Base-by-base conservation (phyloP, 1,140 invertebrate species). In the Kradibia gibbosae region DNA sequence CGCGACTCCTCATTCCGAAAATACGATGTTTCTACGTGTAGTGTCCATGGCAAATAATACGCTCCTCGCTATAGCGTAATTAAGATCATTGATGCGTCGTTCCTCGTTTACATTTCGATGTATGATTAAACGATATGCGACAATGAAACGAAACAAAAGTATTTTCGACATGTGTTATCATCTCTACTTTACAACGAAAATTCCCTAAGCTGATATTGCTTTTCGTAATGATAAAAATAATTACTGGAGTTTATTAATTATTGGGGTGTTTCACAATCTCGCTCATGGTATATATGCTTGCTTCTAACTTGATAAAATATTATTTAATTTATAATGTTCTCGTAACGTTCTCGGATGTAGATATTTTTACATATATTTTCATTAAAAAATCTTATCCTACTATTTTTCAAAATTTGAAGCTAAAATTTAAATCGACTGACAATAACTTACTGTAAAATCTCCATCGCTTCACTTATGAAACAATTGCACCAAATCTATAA, bases 21-120 rank as follows among this genome's bases (percentile, higher is more conserved):
- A 73, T 39, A 53, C 28, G 42, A 20, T 71, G 25, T 62, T 80
- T 73, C 62, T 25, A 25, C 31, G 4, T 20, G 10, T 20, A 20
- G 53, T 28, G 39, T 50, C 28, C 25, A 50, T 20, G n/a, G 55
- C n/a, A 60, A 73, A 80, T 65, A 73, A 57, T 48, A 42, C 2
- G n/a, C 36, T 31, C 20, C 36, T 31, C 76, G 62, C 86, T 89
- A 89, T 89, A 88, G 82, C 80, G 85, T 76, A 89, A 89, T 89
- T 89, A 89, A 84, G 87, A 89, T 89, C 88, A 87, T 78, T 34
- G 71, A 25, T 48, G 80, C 62, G 39, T 53, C 50, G 79, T 62
- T 71, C 80, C n/a, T 13, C 80, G 84, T 86, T 87, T 85, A 85
- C 84, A 84, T 84, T 82, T 73, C 83, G 62, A 86, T 87, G 84